Evolutionary conservation across 2,888 invertebrate species (phyloP), one percentile per base, ranked within the genome.

Genomic region (Lochmaea capreae): DNA sequence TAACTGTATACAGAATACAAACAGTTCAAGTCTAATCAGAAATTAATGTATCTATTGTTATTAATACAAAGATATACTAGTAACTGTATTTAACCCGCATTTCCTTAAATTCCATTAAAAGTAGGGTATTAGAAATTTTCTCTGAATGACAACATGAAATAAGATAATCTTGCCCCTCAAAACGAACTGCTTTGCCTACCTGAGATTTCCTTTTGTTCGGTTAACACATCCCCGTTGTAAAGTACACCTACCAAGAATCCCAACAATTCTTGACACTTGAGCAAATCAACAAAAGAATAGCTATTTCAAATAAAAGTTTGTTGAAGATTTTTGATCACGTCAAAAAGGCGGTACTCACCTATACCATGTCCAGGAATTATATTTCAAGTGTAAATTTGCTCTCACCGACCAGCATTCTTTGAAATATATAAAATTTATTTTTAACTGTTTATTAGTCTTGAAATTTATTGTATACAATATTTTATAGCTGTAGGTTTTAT

Each of bases 121-220:
- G n/a, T 49, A 49, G 2, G 6, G n/a, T 49, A n/a, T 49, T 49
- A n/a, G 14, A 49, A 8, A 49, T 49, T 49, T 49, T 49, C 14
- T 49, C 1, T 49, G n/a, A n/a, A 49, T n/a, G 49, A n/a, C n/a
- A 49, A 49, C n/a, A 49, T n/a, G 49, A 49, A 49, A 49, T n/a
- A 49, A 49, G 49, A 49, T 49, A 16, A 46, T 46, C 46, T 46
- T 4, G 12, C 6, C 14, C n/a, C 46, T 46, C 14, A 46, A 46
- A 46, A n/a, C 49, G n/a, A 49, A 49, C 12, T 49, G 49, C n/a
- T 49, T 49, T 49, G 49, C 49, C n/a, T 49, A 49, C 49, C n/a
- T 49, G 49, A n/a, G 49, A 49, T 49, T n/a, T 49, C 49, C 49
- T 49, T 8, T 49, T 49, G 49, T 49, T 49, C 49, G 49, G 2